Conservation (phyloP, 35 echinoderm and acorn worm species). For the Lytechinus pictus region DNA sequence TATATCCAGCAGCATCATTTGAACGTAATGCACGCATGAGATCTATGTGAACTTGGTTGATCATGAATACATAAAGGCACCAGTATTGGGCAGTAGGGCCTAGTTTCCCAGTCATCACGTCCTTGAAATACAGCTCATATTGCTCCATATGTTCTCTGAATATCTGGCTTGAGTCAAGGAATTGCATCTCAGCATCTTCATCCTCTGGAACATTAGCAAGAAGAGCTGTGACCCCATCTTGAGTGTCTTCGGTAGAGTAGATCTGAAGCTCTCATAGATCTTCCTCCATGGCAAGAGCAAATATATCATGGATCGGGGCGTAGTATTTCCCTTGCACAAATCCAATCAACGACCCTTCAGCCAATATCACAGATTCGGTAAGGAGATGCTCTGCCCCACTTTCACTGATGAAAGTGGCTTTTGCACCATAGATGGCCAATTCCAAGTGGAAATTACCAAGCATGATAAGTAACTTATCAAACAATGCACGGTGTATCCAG, state of each 20-base stretch:
- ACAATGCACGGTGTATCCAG: constrained; percentile 56
- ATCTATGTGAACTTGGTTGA: constrained; percentile 65
- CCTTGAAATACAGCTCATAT: constrained; percentile 68
- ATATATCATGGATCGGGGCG: constrained; percentile 65
- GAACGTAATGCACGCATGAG: constrained; percentile 46
- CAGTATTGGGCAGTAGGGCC: constrained; percentile 69
- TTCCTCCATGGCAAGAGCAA: constrained; percentile 64
- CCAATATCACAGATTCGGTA: constrained; percentile 65
- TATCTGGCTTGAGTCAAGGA: constrained; percentile 48
- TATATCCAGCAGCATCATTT: constrained; percentile 65
- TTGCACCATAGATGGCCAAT: constrained; percentile 66
- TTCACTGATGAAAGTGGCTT: constrained; percentile 75
- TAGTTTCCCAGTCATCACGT: constrained; percentile 59
- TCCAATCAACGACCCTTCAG: constrained; percentile 69
- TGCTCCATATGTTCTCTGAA: constrained; percentile 62
- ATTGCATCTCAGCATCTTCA: constrained; percentile 31
- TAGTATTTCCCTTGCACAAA: constrained; percentile 72
- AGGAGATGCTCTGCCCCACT: constrained; percentile 70
- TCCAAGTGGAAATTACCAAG: constrained; percentile 79
- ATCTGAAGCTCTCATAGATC: constrained; percentile 58
- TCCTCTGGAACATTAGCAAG: constrained; percentile 60
- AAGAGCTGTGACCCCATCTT: constrained; percentile 55
- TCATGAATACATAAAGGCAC: constrained; percentile 71
- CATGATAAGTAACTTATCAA: constrained; percentile 73
- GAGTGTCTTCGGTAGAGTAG: constrained; percentile 50